These are phyloP conservation scores for Tricholaema leucomelas DNA, from an alignment of 2,113 vertebrate species.

Conservation along the genomic window DNA sequence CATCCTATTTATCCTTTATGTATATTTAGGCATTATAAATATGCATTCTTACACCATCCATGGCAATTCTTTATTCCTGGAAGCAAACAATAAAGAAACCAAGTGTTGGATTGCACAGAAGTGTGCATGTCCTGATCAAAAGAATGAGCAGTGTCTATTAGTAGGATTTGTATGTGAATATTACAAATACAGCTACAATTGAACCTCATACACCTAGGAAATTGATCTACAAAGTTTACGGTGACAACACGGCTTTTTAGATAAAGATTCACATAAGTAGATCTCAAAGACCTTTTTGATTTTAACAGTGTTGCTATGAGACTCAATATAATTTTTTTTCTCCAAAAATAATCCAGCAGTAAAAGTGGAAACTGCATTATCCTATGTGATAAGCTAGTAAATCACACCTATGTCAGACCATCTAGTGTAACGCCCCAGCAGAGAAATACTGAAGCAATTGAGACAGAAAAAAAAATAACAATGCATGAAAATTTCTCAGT, in stretches of 20 bases:
- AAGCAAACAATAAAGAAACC: not conserved
- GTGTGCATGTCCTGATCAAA: not conserved
- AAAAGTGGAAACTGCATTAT: not conserved
- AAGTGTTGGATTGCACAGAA: not conserved
- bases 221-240: not conserved
- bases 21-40: not conserved
- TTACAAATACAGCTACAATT: not conserved
- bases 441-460: not conserved
- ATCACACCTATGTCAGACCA: not conserved
- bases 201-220: not conserved
- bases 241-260: not conserved
- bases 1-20: not conserved
- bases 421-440: not conserved
- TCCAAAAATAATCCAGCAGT: not conserved
- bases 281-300: not conserved
- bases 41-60: not conserved
- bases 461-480: not conserved
- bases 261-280: not conserved
- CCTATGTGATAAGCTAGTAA: not conserved
- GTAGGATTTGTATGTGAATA: too few relatives aligned
- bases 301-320: not conserved
- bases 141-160: not conserved
- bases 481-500: not conserved
- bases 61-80: not conserved
- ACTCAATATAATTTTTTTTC: not conserved